Conservation (phyloP, 2,888 invertebrate genomes). For the Dynastes hyllus region DNA sequence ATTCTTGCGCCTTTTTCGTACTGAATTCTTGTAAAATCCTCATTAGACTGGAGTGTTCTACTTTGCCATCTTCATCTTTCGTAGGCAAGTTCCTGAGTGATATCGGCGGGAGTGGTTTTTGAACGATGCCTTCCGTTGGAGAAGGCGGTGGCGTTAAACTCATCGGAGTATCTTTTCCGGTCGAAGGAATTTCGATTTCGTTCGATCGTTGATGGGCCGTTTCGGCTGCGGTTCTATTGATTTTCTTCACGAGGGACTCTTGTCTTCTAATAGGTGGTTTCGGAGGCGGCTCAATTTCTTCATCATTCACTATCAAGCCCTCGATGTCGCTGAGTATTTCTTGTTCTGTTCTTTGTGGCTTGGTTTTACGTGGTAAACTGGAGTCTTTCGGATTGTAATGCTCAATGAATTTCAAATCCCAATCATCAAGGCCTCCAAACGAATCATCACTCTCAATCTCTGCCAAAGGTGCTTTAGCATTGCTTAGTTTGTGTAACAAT, state of each 20-base stretch:
- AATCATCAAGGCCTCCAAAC: constrained; percentile 72
- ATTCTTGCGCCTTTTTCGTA: constrained; percentile 57
- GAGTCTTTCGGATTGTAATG: constrained; percentile 70
- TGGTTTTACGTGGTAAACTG: constrained; percentile 66
- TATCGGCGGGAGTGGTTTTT: constrained; percentile 45
- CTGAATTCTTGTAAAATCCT: constrained; percentile 68
- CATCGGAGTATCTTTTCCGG: constrained; percentile 47
- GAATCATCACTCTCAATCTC: constrained; percentile 72
- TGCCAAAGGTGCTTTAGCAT: constrained; percentile 63
- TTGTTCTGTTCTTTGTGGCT: constrained; percentile 59
- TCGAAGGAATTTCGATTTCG: constrained; percentile 45
- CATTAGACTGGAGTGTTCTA: constrained; percentile 68
- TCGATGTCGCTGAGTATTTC: constrained; percentile 65
- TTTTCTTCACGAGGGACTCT: constrained; percentile 66
- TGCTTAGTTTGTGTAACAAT: constrained; percentile 68
- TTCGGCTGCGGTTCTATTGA: constrained; percentile 61
- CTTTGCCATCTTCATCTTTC: constrained; percentile 60
- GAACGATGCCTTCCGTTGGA: constrained; percentile 55
- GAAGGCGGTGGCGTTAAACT: constrained; percentile 64
- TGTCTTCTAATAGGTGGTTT: constrained; percentile 63
- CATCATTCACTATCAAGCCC: constrained; percentile 64
- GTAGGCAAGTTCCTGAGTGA: constrained; percentile 55
- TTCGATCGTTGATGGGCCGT: constrained; percentile 53
- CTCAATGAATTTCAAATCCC: constrained; percentile 72
- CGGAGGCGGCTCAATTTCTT: constrained; percentile 62